phyloP scores from a whole-genome alignment of 1,140 invertebrate species.

The Planococcus citri region DNA sequence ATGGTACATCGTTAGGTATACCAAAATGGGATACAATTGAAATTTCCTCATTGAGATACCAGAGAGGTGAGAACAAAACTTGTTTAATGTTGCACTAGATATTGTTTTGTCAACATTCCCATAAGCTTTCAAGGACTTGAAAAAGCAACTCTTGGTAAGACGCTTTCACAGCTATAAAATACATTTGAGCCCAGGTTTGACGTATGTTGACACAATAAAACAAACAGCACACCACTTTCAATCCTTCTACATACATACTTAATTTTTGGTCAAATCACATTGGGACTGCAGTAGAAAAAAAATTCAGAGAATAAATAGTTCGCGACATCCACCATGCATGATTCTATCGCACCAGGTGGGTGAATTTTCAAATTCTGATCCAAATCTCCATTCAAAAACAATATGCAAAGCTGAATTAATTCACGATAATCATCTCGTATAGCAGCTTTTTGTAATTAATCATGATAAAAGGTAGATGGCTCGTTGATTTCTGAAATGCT shows the following conservation, averaged over 20 bases:
- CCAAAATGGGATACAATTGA: background rate
- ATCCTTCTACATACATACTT: too few species aligned
- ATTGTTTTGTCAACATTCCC: constrained; percentile 23
- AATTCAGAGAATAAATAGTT: constrained; percentile 3
- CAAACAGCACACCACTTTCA: constrained; percentile 22
- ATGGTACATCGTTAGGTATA: too few species aligned
- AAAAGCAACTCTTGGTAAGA: constrained; percentile 25
- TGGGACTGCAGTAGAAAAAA: background rate
- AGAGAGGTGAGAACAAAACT: background rate
- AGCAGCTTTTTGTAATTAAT: constrained; percentile 12
- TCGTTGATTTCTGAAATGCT: too few species aligned
- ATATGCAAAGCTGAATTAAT: constrained; percentile 9
- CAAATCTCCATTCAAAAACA: background rate
- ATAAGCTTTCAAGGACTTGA: constrained; percentile 20
- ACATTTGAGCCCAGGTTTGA: constrained; percentile 23
- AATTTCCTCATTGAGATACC: constrained; percentile 12
- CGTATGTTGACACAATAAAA: constrained; percentile 24
- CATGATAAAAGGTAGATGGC: background rate
- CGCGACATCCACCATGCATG: constrained; percentile 32
- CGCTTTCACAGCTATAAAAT: background rate
- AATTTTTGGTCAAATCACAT: too few species aligned
- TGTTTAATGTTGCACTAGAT: background rate
- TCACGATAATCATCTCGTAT: constrained; percentile 1
- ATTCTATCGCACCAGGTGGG: constrained; percentile 32
- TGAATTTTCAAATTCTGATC: constrained; percentile 28